Evolutionary conservation across 2,888 invertebrate species (phyloP).

Genomic region (Clivina fossor): DNA sequence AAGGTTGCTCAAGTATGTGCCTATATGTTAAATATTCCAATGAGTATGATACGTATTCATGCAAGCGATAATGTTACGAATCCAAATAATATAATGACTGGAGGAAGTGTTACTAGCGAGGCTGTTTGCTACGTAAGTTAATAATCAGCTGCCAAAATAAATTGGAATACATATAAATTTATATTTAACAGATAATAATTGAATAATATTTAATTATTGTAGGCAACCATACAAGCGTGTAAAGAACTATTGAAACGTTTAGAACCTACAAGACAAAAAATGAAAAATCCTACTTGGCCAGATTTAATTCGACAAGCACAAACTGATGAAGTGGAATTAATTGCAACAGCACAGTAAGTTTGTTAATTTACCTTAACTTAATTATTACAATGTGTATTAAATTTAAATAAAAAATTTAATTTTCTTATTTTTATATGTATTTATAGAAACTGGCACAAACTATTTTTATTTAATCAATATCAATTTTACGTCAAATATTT

Average conservation of each 20-base stretch:
- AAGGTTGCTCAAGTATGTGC: constrained; percentile 76
- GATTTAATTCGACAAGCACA: constrained; percentile 60
- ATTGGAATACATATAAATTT: background rate
- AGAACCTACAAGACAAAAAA: constrained; percentile 59
- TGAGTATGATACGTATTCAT: constrained; percentile 67
- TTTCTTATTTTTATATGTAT: no score
- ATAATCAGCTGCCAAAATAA: constrained; percentile 52
- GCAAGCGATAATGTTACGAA: constrained; percentile 65
- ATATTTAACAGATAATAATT: no score
- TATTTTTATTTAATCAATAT: no score
- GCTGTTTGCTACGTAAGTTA: constrained; percentile 57
- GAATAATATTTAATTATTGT: no score
- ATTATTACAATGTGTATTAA: no score
- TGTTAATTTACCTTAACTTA: no score
- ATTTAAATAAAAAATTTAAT: no score
- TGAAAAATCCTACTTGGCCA: constrained; percentile 60
- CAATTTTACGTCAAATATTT: no score
- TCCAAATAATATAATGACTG: constrained; percentile 69
- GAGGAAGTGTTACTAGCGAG: constrained; percentile 74
- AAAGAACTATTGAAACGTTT: constrained; percentile 63
- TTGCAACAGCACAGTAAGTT: constrained; percentile 61
- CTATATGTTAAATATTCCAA: constrained; percentile 66
- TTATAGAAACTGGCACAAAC: no score
- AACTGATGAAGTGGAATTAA: constrained; percentile 59
- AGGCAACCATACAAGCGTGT: constrained; percentile 64